Conservation (phyloP, 2,113 vertebrate genomes). For the Noturus placidus region DNA sequence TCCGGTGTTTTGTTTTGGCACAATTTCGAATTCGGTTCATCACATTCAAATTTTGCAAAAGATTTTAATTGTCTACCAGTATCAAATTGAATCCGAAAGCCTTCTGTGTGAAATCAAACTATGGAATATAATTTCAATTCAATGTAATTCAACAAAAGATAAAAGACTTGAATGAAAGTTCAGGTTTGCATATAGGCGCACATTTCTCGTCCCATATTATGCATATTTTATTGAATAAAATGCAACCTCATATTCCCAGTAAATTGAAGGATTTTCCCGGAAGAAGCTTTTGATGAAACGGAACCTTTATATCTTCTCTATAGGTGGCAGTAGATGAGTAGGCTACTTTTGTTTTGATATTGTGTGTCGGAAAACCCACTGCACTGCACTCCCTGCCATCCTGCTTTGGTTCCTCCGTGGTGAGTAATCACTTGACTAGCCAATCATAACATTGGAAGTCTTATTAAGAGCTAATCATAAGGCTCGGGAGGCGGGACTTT, state of each 20-base stretch:
- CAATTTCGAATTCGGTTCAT: neutral
- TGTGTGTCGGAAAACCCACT: neutral
- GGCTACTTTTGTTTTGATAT: conserved; percentile 2
- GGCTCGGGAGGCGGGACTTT: neutral
- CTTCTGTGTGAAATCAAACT: no score
- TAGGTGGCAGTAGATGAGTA: neutral
- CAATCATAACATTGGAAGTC: neutral
- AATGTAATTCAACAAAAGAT: neutral
- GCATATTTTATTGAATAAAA: neutral
- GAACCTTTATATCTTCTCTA: neutral
- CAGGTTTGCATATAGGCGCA: neutral
- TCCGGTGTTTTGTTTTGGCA: no score
- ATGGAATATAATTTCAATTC: neutral
- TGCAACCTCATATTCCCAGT: neutral
- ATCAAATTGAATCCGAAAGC: neutral
- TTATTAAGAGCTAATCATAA: neutral
- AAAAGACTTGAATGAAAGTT: neutral
- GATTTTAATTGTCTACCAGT: neutral
- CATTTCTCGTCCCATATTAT: neutral
- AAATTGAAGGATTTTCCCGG: neutral
- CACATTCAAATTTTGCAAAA: neutral
- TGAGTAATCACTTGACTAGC: neutral
- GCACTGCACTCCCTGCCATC: neutral
- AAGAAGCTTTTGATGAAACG: neutral
- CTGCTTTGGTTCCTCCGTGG: no score